Conservation (phyloP, 1,140 invertebrate genomes). For the Stenopsyche tienmushanensis region DNA sequence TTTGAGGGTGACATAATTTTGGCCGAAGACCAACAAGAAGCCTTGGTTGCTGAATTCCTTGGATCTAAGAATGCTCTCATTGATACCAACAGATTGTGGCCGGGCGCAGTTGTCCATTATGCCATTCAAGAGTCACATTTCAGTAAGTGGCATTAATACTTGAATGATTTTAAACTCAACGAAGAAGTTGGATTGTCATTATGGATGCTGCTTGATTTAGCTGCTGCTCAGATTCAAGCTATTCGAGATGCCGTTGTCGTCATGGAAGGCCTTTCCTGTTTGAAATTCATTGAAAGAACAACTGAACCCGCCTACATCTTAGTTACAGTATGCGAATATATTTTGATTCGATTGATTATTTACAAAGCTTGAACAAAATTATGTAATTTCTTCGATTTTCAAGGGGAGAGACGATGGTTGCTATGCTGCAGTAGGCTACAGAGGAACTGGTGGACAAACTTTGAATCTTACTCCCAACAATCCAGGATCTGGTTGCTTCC, state of each 20-base stretch:
- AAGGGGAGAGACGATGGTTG: too few relatives aligned
- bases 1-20: conserved; percentile 56
- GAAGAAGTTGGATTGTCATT: background rate
- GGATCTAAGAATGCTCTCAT: conserved; percentile 60
- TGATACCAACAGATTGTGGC: conserved; percentile 62
- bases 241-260: conserved; percentile 4
- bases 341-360: background rate
- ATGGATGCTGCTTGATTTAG: background rate
- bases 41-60: conserved; percentile 49
- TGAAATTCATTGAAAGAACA: conserved; percentile 8
- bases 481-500: conserved; percentile 57
- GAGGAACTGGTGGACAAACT: too few relatives aligned
- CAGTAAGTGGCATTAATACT: background rate
- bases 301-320: background rate
- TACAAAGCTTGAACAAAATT: background rate
- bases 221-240: conserved; percentile 2
- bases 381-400: too few relatives aligned
- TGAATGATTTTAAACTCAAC: background rate
- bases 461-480: too few relatives aligned
- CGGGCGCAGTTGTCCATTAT: conserved; percentile 63
- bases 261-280: background rate
- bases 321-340: background rate
- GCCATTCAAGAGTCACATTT: conserved; percentile 49
- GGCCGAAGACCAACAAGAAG: conserved; percentile 49
- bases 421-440: too few relatives aligned